Evolutionary conservation across 1,140 invertebrate species (phyloP).

Genomic region (Leptinotarsa undecemlineata): DNA sequence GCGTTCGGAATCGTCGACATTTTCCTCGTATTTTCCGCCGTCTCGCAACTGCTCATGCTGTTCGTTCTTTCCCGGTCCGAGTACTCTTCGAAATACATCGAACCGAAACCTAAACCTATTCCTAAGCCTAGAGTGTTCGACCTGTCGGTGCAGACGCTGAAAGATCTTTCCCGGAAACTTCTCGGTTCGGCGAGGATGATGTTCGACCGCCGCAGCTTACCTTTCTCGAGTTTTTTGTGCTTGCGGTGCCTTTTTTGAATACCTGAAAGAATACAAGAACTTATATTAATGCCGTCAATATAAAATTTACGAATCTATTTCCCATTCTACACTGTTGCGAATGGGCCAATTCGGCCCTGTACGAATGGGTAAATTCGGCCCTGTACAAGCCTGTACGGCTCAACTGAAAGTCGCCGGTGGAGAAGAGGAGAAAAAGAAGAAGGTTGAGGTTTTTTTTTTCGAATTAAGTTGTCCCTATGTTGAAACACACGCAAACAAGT

Average conservation of each 20-base stretch:
- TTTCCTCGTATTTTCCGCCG: constrained; percentile 59
- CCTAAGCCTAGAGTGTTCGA: constrained; percentile 45
- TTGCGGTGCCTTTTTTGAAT: constrained; percentile 47
- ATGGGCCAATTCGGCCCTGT: too few species aligned
- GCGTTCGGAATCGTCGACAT: constrained; percentile 62
- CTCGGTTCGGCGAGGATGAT: constrained; percentile 36
- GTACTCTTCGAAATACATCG: constrained; percentile 48
- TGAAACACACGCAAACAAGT: too few species aligned
- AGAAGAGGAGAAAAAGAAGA: too few species aligned
- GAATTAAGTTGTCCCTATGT: too few species aligned
- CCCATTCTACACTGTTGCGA: too few species aligned
- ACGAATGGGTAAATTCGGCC: too few species aligned
- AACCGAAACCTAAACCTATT: constrained; percentile 31
- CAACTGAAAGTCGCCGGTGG: too few species aligned
- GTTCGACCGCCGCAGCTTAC: constrained; percentile 32
- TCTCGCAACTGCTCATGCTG: constrained; percentile 65
- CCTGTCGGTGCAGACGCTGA: constrained; percentile 51
- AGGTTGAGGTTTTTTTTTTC: too few species aligned
- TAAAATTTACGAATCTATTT: too few species aligned
- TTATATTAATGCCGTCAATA: too few species aligned
- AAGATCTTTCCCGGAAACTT: constrained; percentile 47
- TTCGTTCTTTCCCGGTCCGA: constrained; percentile 73
- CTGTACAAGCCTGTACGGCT: too few species aligned
- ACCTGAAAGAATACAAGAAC: constrained; percentile 12
- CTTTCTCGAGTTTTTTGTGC: constrained; percentile 45